Conservation (phyloP, 1,140 invertebrate genomes). For the Leptoteleia sp. region DNA sequence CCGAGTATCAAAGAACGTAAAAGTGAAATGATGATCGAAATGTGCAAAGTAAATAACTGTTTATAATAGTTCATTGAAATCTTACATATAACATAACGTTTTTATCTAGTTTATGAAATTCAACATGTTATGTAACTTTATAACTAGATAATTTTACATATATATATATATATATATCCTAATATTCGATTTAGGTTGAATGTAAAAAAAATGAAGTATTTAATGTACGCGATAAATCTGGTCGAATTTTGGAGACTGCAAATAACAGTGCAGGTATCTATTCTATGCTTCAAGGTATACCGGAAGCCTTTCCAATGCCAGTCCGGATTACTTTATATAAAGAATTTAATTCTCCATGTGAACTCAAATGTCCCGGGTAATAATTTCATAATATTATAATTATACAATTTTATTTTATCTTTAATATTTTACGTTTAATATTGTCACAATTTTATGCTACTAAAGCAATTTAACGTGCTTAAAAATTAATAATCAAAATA, state of each 20-base stretch:
- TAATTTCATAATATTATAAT: conserved; percentile 40
- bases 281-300: conserved; percentile 81
- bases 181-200: conserved; percentile 72
- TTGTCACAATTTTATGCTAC: no score
- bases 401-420: neutral
- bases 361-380: conserved; percentile 83
- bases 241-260: conserved; percentile 82
- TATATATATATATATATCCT: no score
- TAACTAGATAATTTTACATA: no score
- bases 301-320: conserved; percentile 76
- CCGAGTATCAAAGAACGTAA: conserved; percentile 76
- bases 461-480: no score
- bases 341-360: conserved; percentile 72
- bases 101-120: no score
- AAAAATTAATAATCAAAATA: no score
- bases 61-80: neutral
- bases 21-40: conserved; percentile 83
- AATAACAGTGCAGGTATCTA: conserved; percentile 84
- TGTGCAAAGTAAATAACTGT: conserved; percentile 81
- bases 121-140: no score
- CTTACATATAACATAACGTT: no score
- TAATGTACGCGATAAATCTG: conserved; percentile 80
- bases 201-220: conserved; percentile 81
- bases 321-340: conserved; percentile 79
- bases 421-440: no score